Evolutionary conservation across 2,113 vertebrate genomes (phyloP).

Genomic region (Egretta garzetta): DNA sequence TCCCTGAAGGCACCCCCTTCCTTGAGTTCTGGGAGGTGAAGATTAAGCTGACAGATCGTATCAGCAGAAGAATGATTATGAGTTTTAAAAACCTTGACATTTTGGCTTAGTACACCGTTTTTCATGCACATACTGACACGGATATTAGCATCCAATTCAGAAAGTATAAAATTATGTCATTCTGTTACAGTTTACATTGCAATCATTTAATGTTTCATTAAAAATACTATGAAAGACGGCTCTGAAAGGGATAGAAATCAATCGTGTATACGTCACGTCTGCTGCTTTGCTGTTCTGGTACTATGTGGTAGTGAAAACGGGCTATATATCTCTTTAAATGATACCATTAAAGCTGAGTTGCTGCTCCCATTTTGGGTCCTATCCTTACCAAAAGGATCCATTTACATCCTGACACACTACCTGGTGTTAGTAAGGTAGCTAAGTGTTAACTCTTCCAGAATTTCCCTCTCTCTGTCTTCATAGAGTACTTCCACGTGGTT

Average conservation of each 20-base stretch:
- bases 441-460: not conserved
- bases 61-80: constrained; percentile 47
- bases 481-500: not conserved
- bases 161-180: constrained; percentile 15
- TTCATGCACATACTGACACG: constrained; percentile 51
- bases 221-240: not conserved
- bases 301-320: not conserved
- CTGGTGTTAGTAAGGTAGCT: not conserved
- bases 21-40: constrained; percentile 27
- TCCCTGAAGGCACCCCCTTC: constrained; percentile 23
- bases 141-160: constrained; percentile 62
- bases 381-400: not conserved
- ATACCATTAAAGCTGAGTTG: not conserved
- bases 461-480: not conserved
- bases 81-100: constrained; percentile 50
- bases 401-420: not conserved
- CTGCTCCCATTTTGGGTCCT: not conserved
- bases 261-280: not conserved
- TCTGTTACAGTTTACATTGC: constrained; percentile 15
- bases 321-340: not conserved
- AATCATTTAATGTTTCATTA: constrained; percentile 42
- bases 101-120: constrained; percentile 51
- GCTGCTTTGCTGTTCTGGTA: not conserved
- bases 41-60: constrained; percentile 63
- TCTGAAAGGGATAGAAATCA: constrained; percentile 37